Evolutionary conservation across 2,888 invertebrate genomes (phyloP).

Genomic region (Plebejus argus): DNA sequence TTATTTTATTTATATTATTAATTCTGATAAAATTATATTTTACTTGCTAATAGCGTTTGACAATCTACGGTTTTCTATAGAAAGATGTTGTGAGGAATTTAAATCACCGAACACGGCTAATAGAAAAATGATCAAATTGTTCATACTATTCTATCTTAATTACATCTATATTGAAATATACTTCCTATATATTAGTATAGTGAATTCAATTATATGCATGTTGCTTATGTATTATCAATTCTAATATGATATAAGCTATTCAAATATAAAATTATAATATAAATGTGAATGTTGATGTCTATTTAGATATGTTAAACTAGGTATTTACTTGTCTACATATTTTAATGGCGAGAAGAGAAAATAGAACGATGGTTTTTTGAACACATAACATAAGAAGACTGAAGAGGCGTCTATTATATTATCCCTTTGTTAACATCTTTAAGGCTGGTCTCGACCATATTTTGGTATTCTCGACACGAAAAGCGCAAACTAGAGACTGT

Average conservation of each 20-base stretch:
- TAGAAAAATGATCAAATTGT: background rate
- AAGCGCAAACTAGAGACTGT: background rate
- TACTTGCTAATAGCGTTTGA: background rate
- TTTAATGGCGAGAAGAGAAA: background rate
- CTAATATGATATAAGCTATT: background rate
- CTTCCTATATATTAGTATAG: background rate
- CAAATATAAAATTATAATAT: background rate
- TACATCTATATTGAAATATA: background rate
- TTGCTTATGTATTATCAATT: slow-evolving; percentile 3
- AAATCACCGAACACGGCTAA: background rate
- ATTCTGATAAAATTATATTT: background rate
- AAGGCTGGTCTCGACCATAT: background rate
- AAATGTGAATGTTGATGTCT: slow-evolving; percentile 1
- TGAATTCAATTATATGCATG: slow-evolving; percentile 10
- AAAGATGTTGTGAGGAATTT: background rate
- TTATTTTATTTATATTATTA: background rate
- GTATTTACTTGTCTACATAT: background rate
- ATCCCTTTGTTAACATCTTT: background rate
- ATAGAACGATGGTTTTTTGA: background rate
- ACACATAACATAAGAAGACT: slow-evolving; percentile 7
- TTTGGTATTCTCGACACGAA: background rate
- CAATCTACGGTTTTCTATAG: background rate
- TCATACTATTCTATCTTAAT: background rate
- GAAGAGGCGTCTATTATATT: background rate
- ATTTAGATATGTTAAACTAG: slow-evolving; percentile 1